phyloP scores from a whole-genome alignment of 2,113 vertebrate genomes.

The Piprites chloris region DNA sequence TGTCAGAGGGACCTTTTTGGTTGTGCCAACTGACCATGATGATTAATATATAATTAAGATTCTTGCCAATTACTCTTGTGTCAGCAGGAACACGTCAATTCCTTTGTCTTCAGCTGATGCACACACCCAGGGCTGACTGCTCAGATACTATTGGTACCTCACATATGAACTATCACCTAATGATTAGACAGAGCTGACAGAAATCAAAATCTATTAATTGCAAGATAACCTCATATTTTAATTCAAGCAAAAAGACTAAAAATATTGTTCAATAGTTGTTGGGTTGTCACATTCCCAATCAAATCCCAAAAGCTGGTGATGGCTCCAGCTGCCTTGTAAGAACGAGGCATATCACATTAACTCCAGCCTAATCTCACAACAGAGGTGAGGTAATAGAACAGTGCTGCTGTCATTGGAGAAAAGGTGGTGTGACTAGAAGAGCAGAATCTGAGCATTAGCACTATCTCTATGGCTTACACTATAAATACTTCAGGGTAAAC shows the following conservation, averaged over 20 bases:
- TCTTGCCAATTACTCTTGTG: constrained; percentile 9
- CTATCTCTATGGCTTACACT: neutral
- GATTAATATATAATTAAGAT: constrained; percentile 31
- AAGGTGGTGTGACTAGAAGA: neutral
- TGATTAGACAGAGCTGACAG: neutral
- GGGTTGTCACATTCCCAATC: fast-evolving
- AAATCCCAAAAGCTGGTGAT: neutral
- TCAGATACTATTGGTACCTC: neutral
- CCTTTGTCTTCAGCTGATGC: neutral
- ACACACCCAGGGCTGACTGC: neutral
- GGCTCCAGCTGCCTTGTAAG: neutral
- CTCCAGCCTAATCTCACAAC: neutral
- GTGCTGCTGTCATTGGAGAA: neutral
- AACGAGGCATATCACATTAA: neutral
- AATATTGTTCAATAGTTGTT: neutral
- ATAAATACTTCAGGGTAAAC: neutral
- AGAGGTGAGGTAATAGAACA: neutral
- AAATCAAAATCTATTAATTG: neutral
- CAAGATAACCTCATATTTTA: neutral
- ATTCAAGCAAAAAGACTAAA: neutral
- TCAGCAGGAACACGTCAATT: neutral
- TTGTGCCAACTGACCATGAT: neutral
- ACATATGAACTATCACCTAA: neutral
- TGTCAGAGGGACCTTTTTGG: neutral
- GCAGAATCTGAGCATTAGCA: neutral